Evolutionary conservation across 2,888 invertebrate genomes (phyloP).

Genomic region (Lepidochrysops patricia): DNA sequence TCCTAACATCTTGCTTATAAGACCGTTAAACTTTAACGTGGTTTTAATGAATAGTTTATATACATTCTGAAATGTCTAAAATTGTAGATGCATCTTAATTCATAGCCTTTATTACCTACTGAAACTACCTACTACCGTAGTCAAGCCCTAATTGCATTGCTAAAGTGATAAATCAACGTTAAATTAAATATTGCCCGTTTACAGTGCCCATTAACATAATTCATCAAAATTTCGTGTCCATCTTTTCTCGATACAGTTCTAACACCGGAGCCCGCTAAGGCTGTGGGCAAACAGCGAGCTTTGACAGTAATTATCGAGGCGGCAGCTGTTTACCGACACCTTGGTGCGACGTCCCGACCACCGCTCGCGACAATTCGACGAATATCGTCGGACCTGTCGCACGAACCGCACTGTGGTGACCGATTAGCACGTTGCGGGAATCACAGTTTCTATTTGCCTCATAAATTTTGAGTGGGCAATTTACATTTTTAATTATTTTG

Average conservation of each 20-base stretch:
- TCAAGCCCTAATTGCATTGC: not conserved
- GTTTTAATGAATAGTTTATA: too few relatives aligned
- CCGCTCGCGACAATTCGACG: conserved; percentile 65
- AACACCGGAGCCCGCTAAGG: conserved; percentile 43
- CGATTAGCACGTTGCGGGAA: conserved; percentile 37
- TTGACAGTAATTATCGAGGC: conserved; percentile 67
- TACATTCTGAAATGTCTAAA: too few relatives aligned
- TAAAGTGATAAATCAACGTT: conserved; percentile 11
- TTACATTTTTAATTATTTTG: too few relatives aligned
- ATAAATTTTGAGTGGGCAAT: too few relatives aligned
- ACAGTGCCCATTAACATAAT: conserved; percentile 21
- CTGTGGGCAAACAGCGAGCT: conserved; percentile 51
- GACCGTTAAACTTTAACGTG: too few relatives aligned
- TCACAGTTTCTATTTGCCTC: not conserved
- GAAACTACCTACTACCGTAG: not conserved
- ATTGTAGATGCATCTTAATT: too few relatives aligned
- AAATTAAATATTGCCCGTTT: conserved; percentile 13
- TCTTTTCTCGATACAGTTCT: conserved; percentile 26
- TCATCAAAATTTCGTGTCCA: conserved; percentile 27
- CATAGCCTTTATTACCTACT: not conserved
- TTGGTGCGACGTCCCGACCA: conserved; percentile 72
- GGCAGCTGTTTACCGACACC: conserved; percentile 65
- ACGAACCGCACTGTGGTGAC: conserved; percentile 34
- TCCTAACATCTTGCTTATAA: too few relatives aligned
- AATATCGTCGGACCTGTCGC: conserved; percentile 41